Conservation (phyloP, 2,797 vertebrate species). For the Cichlasoma orientale region DNA sequence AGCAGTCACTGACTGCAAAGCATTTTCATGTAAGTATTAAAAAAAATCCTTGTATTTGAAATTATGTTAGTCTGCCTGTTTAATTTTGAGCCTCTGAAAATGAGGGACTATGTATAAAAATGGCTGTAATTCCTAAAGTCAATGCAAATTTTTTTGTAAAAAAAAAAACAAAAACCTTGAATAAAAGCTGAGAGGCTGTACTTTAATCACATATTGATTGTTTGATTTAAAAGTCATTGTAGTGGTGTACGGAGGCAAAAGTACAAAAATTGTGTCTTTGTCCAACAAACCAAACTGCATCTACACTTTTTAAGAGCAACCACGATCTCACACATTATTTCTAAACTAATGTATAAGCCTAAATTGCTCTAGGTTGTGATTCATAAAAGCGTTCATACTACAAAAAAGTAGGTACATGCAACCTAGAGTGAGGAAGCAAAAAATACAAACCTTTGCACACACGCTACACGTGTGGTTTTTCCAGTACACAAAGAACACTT, state of each 20-base stretch:
- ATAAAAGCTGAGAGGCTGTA: not conserved
- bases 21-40: not conserved
- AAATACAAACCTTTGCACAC: slow-evolving; percentile 70
- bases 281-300: not conserved
- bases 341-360: slow-evolving; percentile 10
- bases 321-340: not conserved
- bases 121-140: not conserved
- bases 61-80: not conserved
- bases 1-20: not conserved
- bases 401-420: slow-evolving; percentile 71
- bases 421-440: slow-evolving; percentile 69
- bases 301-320: slow-evolving; percentile 7
- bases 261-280: not conserved
- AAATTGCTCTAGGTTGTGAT: slow-evolving; percentile 20
- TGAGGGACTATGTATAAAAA: not conserved
- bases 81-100: not conserved
- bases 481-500: slow-evolving; percentile 71
- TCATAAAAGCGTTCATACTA: slow-evolving; percentile 11
- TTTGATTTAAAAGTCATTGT: not conserved
- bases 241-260: not conserved
- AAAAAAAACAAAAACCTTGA: not conserved
- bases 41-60: not conserved
- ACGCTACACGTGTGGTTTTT: slow-evolving; percentile 47
- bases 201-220: not conserved
- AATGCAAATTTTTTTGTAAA: not conserved